These are phyloP conservation scores for Cephus rjabovi DNA, from an alignment of 2,888 invertebrate species.

Conservation along the genomic window DNA sequence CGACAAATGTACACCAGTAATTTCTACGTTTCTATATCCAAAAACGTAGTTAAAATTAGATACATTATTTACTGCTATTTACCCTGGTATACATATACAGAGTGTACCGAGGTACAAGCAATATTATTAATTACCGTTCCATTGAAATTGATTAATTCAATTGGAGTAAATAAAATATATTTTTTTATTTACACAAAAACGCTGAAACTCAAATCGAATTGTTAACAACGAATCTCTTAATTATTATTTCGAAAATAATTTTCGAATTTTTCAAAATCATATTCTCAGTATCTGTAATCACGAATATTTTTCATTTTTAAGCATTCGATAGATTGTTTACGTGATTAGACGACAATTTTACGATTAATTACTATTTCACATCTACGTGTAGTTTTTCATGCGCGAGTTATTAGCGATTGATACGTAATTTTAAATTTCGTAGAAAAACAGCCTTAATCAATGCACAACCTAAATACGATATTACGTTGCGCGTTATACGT, in stretches of 20 bases:
- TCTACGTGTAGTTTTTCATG: not conserved
- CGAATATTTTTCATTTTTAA: not conserved
- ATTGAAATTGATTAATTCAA: not conserved
- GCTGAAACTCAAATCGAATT: not conserved
- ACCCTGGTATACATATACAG: not conserved
- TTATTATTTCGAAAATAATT: too few species aligned
- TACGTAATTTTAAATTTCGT: not conserved
- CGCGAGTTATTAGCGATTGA: not conserved
- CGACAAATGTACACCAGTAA: not conserved
- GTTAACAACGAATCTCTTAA: not conserved
- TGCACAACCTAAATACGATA: not conserved
- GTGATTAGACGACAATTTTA: not conserved
- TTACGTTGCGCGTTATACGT: not conserved
- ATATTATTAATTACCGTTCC: not conserved
- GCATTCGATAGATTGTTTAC: not conserved
- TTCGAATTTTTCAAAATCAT: too few species aligned
- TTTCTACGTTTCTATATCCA: not conserved
- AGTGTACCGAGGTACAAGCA: not conserved
- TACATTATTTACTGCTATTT: not conserved
- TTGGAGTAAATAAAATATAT: not conserved
- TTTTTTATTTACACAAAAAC: too few species aligned
- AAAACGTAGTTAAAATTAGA: not conserved
- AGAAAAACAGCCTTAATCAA: not conserved
- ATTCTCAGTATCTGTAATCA: not conserved
- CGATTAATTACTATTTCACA: not conserved